Conservation (phyloP, 2,113 vertebrate species). For the Etheostoma cragini region DNA sequence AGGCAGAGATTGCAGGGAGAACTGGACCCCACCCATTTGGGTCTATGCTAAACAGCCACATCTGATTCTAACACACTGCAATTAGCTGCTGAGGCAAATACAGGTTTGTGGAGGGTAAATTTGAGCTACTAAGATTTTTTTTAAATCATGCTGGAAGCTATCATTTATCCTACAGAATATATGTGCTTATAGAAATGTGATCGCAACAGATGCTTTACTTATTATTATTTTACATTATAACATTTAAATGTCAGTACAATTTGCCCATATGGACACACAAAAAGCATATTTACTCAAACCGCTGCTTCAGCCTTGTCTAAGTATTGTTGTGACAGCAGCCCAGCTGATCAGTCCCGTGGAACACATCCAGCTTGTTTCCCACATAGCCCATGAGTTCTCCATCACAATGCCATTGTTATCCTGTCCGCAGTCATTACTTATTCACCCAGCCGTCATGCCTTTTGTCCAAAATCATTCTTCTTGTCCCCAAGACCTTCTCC, state of each 20-base stretch:
- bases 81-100: conserved; percentile 69
- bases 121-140: conserved; percentile 40
- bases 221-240: no score
- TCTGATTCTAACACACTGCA: conserved; percentile 60
- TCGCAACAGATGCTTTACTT: background rate
- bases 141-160: conserved; percentile 32
- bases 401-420: conserved; percentile 83
- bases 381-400: conserved; percentile 61
- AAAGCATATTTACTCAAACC: conserved; percentile 60
- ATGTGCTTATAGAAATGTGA: conserved; percentile 21
- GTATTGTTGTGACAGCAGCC: conserved; percentile 64
- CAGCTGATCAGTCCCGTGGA: conserved; percentile 69
- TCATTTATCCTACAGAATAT: conserved; percentile 28
- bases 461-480: conserved; percentile 82
- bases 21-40: conserved; percentile 58
- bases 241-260: conserved; percentile 25
- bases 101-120: conserved; percentile 62
- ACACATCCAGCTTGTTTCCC: conserved; percentile 66
- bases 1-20: conserved; percentile 66
- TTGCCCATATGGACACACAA: conserved; percentile 58
- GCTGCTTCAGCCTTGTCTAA: conserved; percentile 56
- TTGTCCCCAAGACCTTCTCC: conserved; percentile 70
- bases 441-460: conserved; percentile 76
- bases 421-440: conserved; percentile 77
- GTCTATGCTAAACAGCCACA: conserved; percentile 49